Conservation (phyloP, 2,797 vertebrate species). For the Balearica regulorum region DNA sequence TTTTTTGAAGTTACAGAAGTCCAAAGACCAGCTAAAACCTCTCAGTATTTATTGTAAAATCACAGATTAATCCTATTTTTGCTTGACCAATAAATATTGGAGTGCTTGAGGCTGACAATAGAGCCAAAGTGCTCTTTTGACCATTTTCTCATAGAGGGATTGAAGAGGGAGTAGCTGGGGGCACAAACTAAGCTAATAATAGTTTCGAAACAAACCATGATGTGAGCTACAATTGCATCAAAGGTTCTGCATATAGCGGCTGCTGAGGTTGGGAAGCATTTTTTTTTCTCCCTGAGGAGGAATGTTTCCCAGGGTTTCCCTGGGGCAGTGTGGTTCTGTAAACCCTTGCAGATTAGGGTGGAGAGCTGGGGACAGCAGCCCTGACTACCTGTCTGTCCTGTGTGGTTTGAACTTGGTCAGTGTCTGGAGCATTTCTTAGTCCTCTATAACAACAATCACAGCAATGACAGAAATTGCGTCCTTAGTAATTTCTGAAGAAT, state of each 20-base stretch:
- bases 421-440: background rate
- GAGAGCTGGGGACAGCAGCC: background rate
- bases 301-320: background rate
- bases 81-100: background rate
- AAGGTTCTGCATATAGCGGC: background rate
- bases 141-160: background rate
- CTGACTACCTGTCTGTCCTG: background rate
- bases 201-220: background rate
- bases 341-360: background rate
- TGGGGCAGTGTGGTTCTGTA: background rate
- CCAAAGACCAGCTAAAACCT: background rate
- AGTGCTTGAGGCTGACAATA: background rate
- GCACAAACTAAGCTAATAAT: background rate
- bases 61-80: background rate
- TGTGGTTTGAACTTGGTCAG: background rate
- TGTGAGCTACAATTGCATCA: background rate
- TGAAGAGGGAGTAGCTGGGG: background rate
- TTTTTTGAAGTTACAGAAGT: background rate
- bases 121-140: background rate
- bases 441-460: background rate
- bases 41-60: background rate
- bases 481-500: background rate
- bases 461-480: background rate
- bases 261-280: background rate
- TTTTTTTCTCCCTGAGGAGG: accelerated